phyloP scores from a whole-genome alignment of 2,113 vertebrate genomes.

The Engystomops pustulosus region DNA sequence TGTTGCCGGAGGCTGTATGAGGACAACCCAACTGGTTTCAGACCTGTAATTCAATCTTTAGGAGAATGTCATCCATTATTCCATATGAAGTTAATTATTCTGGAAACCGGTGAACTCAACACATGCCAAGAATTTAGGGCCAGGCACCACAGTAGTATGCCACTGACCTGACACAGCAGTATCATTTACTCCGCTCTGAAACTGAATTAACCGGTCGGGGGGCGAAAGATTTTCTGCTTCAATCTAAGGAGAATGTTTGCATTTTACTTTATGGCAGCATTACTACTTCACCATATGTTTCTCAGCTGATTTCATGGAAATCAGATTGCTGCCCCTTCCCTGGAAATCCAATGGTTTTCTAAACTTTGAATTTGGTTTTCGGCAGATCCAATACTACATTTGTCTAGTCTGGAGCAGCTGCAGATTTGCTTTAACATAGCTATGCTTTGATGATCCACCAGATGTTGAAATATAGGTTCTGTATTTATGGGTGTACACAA shows the following conservation, averaged over 20 bases:
- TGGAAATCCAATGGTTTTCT: neutral
- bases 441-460: too few relatives aligned
- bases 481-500: too few relatives aligned
- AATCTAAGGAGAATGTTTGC: neutral
- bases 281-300: neutral
- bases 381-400: neutral
- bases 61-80: neutral
- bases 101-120: neutral
- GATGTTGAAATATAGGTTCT: too few relatives aligned
- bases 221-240: neutral
- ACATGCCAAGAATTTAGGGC: slow-evolving; percentile 20
- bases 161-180: slow-evolving; percentile 12
- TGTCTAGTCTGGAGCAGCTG: too few relatives aligned
- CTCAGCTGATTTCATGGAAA: neutral
- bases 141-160: slow-evolving; percentile 1
- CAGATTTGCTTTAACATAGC: too few relatives aligned
- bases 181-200: neutral
- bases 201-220: neutral
- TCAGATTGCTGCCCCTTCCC: neutral
- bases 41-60: slow-evolving; percentile 50
- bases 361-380: neutral
- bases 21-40: slow-evolving; percentile 31
- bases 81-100: neutral
- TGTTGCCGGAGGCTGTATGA: slow-evolving; percentile 20
- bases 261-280: neutral